Conservation (phyloP, 2,113 vertebrate genomes). For the Hippocampus guttulatus region DNA sequence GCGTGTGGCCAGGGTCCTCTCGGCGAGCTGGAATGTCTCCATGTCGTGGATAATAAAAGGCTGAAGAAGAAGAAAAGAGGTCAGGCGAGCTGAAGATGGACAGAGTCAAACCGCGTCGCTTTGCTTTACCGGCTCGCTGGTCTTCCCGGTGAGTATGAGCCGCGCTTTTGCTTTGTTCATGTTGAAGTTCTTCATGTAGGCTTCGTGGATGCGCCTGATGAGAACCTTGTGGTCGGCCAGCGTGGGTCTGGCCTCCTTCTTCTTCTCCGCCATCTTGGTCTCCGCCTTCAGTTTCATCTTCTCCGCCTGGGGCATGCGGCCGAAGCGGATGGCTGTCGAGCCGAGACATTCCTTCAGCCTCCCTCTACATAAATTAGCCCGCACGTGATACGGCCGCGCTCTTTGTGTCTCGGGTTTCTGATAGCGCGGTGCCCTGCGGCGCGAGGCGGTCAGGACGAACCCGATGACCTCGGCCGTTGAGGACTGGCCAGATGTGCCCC, state of each 20-base stretch:
- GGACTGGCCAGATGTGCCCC: constrained; percentile 44
- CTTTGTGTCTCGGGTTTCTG: constrained; percentile 41
- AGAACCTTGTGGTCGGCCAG: constrained; percentile 82
- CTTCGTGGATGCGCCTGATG: constrained; percentile 82
- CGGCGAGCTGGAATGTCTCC: constrained; percentile 92
- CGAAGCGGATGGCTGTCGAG: constrained; percentile 87
- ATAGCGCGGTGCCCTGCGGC: constrained; percentile 23
- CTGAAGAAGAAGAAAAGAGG: constrained; percentile 57
- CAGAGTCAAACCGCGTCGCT: background rate
- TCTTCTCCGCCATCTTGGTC: constrained; percentile 77
- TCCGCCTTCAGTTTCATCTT: constrained; percentile 90
- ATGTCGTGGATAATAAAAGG: constrained; percentile 97
- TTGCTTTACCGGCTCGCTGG: constrained; percentile 79
- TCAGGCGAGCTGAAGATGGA: background rate
- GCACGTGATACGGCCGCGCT: constrained; percentile 22
- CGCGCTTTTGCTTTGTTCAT: constrained; percentile 95
- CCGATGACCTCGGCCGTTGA: constrained; percentile 41
- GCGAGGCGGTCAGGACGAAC: constrained; percentile 44
- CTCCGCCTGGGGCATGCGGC: constrained; percentile 92
- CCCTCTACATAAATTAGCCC: background rate
- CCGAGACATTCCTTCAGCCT: background rate
- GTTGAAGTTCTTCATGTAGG: constrained; percentile 91
- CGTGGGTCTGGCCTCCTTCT: constrained; percentile 66
- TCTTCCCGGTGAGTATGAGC: constrained; percentile 87
- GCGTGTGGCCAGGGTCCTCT: constrained; percentile 86